Percentiles rank a stretch among this genome's conserved stretches.
These are phyloP conservation scores for Thamnaconus septentrionalis DNA, from an alignment of 2,113 vertebrate species.

Conservation along the genomic window DNA sequence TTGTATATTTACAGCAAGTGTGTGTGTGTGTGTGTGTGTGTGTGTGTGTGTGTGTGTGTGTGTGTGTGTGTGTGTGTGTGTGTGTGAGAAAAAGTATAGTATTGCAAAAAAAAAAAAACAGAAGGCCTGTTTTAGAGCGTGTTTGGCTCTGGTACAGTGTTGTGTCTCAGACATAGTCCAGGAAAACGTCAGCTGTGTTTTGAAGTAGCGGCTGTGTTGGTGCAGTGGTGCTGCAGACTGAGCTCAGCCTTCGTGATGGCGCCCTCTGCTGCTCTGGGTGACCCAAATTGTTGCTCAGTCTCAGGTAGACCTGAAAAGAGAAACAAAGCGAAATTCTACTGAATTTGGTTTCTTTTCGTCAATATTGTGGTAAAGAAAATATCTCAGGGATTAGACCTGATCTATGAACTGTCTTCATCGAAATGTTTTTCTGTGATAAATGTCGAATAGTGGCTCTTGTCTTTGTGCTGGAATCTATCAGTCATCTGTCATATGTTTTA, in stretches of 20 bases:
- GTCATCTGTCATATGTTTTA: no score
- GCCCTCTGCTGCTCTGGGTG: constrained; percentile 73
- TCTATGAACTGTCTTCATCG: no score
- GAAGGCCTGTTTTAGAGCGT: constrained; percentile 9
- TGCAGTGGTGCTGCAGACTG: constrained; percentile 91
- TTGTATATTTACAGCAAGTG: constrained; percentile 22
- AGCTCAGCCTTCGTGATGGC: constrained; percentile 87
- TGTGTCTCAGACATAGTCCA: constrained; percentile 69
- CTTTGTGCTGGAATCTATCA: no score
- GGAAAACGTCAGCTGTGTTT: constrained; percentile 78
- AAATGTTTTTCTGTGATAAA: no score
- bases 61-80: constrained; percentile 1
- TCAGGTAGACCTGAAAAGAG: constrained; percentile 84
- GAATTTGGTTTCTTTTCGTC: no score
- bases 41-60: constrained; percentile 24
- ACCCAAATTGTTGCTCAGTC: constrained; percentile 72
- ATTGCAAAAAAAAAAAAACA: constrained; percentile 6
- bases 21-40: constrained; percentile 6
- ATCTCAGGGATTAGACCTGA: no score
- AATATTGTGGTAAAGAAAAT: no score
- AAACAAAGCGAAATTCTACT: no score
- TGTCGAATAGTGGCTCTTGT: no score
- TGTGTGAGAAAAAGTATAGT: background rate
- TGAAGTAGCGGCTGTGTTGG: constrained; percentile 90
- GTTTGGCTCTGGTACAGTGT: constrained; percentile 6